These are phyloP conservation scores for Myopa tessellatipennis DNA, from an alignment of 2,888 invertebrate species.

Conservation along the genomic window DNA sequence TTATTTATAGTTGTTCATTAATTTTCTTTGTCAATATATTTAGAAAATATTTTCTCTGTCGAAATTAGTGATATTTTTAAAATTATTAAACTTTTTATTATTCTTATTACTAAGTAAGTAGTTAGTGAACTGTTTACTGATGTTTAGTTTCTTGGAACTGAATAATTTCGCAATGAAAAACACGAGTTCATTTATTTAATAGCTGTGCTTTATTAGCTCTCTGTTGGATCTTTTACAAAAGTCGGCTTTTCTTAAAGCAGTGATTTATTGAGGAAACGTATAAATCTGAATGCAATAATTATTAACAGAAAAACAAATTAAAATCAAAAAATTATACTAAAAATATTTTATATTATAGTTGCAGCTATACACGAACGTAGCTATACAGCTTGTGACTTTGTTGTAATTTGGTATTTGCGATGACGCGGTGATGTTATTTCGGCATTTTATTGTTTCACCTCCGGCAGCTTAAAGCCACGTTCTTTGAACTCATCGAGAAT, in stretches of 20 bases:
- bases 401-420: not conserved
- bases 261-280: conserved; percentile 20
- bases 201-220: not conserved
- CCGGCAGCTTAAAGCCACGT: not conserved
- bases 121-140: too few species aligned
- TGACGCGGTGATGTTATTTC: not conserved
- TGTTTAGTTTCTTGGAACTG: too few species aligned
- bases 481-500: conserved; percentile 1
- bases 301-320: not conserved
- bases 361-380: not conserved
- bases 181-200: too few species aligned
- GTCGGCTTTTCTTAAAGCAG: not conserved
- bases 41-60: too few species aligned
- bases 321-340: not conserved
- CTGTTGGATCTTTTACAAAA: not conserved
- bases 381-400: not conserved
- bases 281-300: conserved; percentile 21
- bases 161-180: too few species aligned
- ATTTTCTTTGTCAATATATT: too few species aligned
- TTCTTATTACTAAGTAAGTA: too few species aligned
- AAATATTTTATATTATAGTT: not conserved
- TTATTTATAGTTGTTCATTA: too few species aligned
- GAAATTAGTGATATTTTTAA: too few species aligned
- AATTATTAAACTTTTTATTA: too few species aligned
- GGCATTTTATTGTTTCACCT: conserved; percentile 22